Percentiles rank a stretch among this genome's conserved stretches.
Evolutionary conservation across 1,140 invertebrate species (phyloP).

Genomic region (Neoseiulus cucumeris): DNA sequence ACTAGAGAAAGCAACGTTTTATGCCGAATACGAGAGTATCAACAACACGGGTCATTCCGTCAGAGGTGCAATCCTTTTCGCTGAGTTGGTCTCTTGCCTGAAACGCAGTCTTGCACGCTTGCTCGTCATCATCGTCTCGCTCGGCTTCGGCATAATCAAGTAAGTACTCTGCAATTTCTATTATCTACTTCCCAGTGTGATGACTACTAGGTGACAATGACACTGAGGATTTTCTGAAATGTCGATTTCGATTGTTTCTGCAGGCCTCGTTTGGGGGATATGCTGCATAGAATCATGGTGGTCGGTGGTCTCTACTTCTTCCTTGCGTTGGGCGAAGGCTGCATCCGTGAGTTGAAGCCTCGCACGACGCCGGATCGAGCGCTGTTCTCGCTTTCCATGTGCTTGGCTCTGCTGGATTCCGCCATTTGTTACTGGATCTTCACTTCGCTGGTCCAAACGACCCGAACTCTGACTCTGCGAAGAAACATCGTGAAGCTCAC

Average conservation of each 20-base stretch:
- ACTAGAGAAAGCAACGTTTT: slow-evolving; percentile 47
- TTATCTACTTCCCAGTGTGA: background rate
- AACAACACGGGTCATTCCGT: slow-evolving; percentile 47
- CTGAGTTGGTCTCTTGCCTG: slow-evolving; percentile 66
- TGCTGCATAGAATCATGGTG: slow-evolving; percentile 60
- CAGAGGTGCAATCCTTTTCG: slow-evolving; percentile 46
- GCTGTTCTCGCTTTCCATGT: slow-evolving; percentile 40
- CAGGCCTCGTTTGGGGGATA: slow-evolving; percentile 61
- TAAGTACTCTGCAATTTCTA: slow-evolving; percentile 30
- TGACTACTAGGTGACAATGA: background rate
- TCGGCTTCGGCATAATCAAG: slow-evolving; percentile 90
- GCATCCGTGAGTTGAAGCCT: slow-evolving; percentile 48
- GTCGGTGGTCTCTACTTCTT: slow-evolving; percentile 60
- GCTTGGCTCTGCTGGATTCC: slow-evolving; percentile 43
- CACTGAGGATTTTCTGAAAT: background rate
- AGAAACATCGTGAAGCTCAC: slow-evolving; percentile 68
- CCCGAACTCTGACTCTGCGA: slow-evolving; percentile 57
- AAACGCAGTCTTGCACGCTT: slow-evolving; percentile 74
- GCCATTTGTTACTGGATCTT: slow-evolving; percentile 49
- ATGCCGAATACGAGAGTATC: slow-evolving; percentile 62
- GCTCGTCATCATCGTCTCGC: slow-evolving; percentile 74
- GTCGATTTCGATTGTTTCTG: slow-evolving; percentile 17
- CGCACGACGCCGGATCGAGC: slow-evolving; percentile 26
- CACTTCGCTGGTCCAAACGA: slow-evolving; percentile 61
- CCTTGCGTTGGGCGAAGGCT: slow-evolving; percentile 57